phyloP scores from a whole-genome alignment of 2,113 vertebrate genomes.

The Spilogale gracilis region DNA sequence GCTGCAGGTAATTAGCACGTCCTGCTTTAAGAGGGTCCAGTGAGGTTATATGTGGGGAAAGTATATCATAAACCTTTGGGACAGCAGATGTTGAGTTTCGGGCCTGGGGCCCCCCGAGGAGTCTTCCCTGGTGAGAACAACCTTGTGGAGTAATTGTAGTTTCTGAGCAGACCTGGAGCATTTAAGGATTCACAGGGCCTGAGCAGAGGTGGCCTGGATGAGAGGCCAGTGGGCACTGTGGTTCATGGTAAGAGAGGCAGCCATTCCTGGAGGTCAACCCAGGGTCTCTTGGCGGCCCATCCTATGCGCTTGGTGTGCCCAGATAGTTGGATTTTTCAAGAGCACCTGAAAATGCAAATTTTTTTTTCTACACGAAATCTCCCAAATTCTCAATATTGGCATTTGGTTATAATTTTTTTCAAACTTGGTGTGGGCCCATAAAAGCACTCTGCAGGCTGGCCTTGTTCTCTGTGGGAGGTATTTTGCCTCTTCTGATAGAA shows the following conservation, averaged over 20 bases:
- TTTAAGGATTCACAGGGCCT: neutral
- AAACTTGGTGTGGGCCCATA: neutral
- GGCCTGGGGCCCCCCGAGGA: neutral
- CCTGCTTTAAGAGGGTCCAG: neutral
- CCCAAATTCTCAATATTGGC: neutral
- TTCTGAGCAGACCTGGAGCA: too few species aligned
- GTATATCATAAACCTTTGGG: neutral
- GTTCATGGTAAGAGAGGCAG: neutral
- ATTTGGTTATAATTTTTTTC: neutral
- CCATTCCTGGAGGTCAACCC: neutral
- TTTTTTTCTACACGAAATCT: neutral
- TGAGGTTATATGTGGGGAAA: neutral
- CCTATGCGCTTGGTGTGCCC: neutral
- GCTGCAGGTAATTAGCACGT: neutral
- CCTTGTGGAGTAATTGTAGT: neutral
- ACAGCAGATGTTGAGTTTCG: neutral
- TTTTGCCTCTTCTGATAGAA: neutral
- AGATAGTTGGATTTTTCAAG: neutral
- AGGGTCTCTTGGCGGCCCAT: neutral
- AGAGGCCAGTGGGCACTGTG: neutral
- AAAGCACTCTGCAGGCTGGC: neutral
- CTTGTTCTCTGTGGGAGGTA: accelerated
- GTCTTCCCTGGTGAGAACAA: neutral
- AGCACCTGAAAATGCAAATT: neutral
- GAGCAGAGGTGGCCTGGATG: neutral